Conservation (phyloP, 2,888 invertebrate species). For the Drosophila longiperda region DNA sequence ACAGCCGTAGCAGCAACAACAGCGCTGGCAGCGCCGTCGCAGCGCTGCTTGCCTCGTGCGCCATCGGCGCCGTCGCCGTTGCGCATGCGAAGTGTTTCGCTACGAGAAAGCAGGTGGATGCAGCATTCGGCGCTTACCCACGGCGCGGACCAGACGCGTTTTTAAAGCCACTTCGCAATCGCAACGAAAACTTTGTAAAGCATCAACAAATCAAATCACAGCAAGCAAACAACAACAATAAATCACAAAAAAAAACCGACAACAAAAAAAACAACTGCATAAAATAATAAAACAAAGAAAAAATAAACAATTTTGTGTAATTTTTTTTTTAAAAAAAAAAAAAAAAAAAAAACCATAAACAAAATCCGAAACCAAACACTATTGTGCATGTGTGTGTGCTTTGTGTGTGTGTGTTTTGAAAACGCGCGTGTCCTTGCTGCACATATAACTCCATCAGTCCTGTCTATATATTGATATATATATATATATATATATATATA, state of each 20-base stretch:
- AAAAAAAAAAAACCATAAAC: constrained; percentile 2
- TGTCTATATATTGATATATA: neutral
- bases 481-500: neutral
- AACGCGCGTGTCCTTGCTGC: constrained; percentile 39
- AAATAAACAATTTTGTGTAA: constrained; percentile 16
- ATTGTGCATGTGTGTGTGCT: constrained; percentile 23
- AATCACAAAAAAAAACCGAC: neutral
- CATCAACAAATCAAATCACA: constrained; percentile 3
- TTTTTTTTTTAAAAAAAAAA: neutral
- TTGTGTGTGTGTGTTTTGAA: constrained; percentile 10
- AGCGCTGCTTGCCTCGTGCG: constrained; percentile 51
- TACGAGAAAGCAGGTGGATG: constrained; percentile 85
- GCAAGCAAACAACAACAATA: neutral
- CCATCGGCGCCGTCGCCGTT: constrained; percentile 65
- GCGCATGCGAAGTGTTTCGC: constrained; percentile 85
- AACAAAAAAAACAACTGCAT: neutral
- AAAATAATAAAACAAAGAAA: neutral
- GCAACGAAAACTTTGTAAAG: neutral
- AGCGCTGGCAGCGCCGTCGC: constrained; percentile 29
- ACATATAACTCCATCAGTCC: neutral
- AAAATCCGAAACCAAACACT: constrained; percentile 16
- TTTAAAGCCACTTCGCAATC: constrained; percentile 53
- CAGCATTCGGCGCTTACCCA: constrained; percentile 85
- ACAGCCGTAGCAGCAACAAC: neutral
- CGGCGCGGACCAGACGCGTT: constrained; percentile 85